Evolutionary conservation across 2,888 invertebrate species (phyloP).

Genomic region (Cheilosia variabilis): DNA sequence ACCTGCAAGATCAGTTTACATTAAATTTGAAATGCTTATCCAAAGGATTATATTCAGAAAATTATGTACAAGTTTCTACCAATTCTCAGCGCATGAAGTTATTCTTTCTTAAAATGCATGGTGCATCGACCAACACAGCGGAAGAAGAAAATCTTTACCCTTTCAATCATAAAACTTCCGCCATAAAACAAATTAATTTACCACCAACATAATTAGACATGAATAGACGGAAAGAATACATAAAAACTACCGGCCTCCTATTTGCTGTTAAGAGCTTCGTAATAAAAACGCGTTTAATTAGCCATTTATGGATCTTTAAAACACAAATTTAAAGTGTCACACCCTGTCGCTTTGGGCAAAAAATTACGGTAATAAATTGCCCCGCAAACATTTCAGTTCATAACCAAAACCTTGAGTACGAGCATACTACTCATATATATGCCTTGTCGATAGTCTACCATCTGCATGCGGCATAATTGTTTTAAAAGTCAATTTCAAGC

Average conservation of each 20-base stretch:
- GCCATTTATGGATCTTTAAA: constrained; percentile 37
- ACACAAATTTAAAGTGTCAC: constrained; percentile 42
- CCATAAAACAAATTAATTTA: background rate
- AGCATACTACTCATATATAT: background rate
- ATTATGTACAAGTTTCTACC: too few relatives aligned
- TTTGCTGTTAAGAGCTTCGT: background rate
- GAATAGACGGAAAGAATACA: background rate
- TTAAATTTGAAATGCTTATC: too few relatives aligned
- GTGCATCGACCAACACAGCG: too few relatives aligned
- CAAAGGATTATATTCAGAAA: too few relatives aligned
- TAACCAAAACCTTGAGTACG: background rate
- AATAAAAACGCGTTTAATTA: constrained; percentile 40
- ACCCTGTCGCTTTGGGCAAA: constrained; percentile 16
- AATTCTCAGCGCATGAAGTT: too few relatives aligned
- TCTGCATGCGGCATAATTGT: constrained; percentile 27
- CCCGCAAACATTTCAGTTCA: background rate
- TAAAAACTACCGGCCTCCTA: background rate
- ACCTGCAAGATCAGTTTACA: too few relatives aligned
- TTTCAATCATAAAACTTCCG: background rate
- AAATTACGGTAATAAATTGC: constrained; percentile 26
- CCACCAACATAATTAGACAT: background rate
- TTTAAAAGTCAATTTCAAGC: constrained; percentile 43
- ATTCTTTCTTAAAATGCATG: too few relatives aligned
- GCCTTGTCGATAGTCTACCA: constrained; percentile 12
- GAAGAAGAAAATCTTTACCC: too few relatives aligned